A percentile compares a stretch with the other conserved stretches of the same genome.
Conservation (phyloP, 2,113 vertebrate genomes). For the Apus apus region DNA sequence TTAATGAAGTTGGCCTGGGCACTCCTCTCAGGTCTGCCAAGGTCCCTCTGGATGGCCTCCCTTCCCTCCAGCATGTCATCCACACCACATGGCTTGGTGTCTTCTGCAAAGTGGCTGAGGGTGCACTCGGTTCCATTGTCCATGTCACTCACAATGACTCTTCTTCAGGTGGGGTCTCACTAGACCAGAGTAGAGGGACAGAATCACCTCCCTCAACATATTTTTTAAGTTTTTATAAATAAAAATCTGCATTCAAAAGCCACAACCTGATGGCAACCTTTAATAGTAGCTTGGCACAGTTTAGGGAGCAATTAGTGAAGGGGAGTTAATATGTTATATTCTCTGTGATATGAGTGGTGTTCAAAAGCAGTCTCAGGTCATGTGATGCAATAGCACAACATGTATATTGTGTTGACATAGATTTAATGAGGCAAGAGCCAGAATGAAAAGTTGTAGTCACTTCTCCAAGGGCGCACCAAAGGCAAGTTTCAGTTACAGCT, state of each 20-base stretch:
- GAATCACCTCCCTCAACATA: background rate
- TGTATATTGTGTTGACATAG: background rate
- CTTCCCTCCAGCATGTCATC: no score
- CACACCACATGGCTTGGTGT: no score
- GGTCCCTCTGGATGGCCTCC: no score
- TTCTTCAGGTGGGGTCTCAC: background rate
- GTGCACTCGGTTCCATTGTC: no score
- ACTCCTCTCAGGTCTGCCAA: no score
- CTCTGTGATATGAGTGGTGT: background rate
- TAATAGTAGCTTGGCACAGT: background rate
- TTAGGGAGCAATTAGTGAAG: background rate
- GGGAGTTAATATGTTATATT: background rate
- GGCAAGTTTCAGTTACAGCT: background rate
- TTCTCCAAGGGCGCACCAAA: fast-evolving
- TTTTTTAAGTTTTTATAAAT: background rate
- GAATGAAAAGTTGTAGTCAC: background rate
- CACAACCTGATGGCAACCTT: background rate
- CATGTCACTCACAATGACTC: no score
- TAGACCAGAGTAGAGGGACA: background rate
- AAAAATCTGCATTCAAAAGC: background rate
- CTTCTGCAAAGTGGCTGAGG: no score
- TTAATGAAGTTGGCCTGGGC: no score
- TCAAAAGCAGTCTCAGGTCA: background rate
- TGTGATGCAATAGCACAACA: background rate
- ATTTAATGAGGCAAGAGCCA: background rate